Base-by-base conservation (phyloP, 2,888 invertebrate genomes). In the Tetrapedia diversipes region DNA sequence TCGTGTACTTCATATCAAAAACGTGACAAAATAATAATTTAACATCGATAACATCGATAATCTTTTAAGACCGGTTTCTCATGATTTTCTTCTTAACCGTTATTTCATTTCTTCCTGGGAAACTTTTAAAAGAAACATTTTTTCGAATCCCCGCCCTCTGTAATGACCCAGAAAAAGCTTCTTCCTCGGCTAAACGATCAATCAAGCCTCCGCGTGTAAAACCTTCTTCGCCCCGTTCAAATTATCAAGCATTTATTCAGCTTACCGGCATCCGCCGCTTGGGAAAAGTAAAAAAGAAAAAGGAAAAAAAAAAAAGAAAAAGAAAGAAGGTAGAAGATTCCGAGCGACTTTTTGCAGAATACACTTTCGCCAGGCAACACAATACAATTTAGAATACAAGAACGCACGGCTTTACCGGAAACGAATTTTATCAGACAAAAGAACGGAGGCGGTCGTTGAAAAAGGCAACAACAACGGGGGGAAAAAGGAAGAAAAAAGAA, bases 361-460 rank as follows among this genome's bases (percentile, higher is more conserved):
- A 11, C 29, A 51, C 19, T 11, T 51, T 49, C 19, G 16, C 2
- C 29, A 24, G 34, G 14, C 24, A 34, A 39, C 49, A 37, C n/a
- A 11, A 56, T 24, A 47, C 43, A 45, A 45, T 66, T 27, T 39
- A 19, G 14, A 19, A 51, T 66, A 27, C 34, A 54, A 37, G 41
- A 57, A 24, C 49, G 45, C 29, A 11, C 39, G 4, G 51, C 19
- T 19, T 27, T n/a, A 10, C 14, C 19, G 22, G 32, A 37, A 47
- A 43, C 34, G 37, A 64, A 64, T 61, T 68, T 59, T 54, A 64
- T 59, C 45, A 49, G 41, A 69, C 56, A 49, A 77, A 65, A n/a
- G 59, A 57, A 27, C n/a, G 14, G 29, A 34, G 16, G 4, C 37
- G 14, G 57, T 45, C 19, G 43, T 43, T 22, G 43, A 24, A 16